Conservation (phyloP, 2,797 vertebrate genomes). For the Crax fasciolata region DNA sequence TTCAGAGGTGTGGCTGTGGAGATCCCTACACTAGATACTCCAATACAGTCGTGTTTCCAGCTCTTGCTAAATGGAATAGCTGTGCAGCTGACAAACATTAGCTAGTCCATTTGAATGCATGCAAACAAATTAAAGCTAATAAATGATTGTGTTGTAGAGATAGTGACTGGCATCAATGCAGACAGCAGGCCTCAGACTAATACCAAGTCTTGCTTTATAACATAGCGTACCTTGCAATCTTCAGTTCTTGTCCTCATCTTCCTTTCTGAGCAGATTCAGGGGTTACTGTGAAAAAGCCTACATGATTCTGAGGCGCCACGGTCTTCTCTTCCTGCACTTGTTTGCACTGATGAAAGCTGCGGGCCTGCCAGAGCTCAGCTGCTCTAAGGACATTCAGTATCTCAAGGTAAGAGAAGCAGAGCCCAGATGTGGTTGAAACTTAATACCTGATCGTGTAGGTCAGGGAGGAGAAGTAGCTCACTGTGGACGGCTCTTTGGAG, state of each 20-base stretch:
- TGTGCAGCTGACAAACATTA: not conserved
- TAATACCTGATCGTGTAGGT: not conserved
- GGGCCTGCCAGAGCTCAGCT: slow-evolving; percentile 95
- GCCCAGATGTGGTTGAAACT: rapidly evolving
- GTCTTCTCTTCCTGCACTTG: slow-evolving; percentile 95
- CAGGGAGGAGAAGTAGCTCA: not conserved
- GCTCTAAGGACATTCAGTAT: slow-evolving; percentile 98
- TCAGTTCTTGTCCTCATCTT: not conserved
- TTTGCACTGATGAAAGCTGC: slow-evolving; percentile 98
- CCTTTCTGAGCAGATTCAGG: slow-evolving; percentile 88
- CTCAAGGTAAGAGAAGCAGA: slow-evolving; percentile 88
- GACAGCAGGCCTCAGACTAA: not conserved
- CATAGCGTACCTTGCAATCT: rapidly evolving
- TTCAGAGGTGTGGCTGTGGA: not conserved
- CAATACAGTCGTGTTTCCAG: not conserved
- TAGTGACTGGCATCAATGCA: too few relatives aligned
- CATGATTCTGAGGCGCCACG: slow-evolving; percentile 94
- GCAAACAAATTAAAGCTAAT: not conserved
- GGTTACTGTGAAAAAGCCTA: slow-evolving; percentile 96
- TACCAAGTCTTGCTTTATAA: rapidly evolving
- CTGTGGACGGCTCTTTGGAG: not conserved
- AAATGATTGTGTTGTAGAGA: not conserved
- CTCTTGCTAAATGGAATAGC: not conserved
- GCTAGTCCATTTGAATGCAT: not conserved
- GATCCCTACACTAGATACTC: not conserved